These are phyloP conservation scores for Amphilophus citrinellus DNA, from an alignment of 2,113 vertebrate species.

Conservation along the genomic window DNA sequence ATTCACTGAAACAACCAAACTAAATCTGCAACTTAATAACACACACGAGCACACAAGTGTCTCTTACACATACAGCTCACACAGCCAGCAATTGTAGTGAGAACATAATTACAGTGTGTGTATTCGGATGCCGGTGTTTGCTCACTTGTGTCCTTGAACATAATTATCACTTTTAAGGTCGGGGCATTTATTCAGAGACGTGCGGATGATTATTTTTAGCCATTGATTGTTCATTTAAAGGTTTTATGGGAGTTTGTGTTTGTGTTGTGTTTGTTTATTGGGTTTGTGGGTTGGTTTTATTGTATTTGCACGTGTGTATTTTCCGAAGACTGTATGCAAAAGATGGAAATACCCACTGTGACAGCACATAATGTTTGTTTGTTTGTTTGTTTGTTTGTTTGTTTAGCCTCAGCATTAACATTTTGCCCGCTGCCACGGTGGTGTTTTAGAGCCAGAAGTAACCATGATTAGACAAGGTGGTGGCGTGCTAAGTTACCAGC, in stretches of 20 bases:
- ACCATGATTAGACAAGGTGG: too few species aligned
- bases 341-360: not conserved
- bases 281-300: not conserved
- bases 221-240: not conserved
- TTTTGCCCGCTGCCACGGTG: rapidly evolving
- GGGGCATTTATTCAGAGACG: not conserved
- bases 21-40: not conserved
- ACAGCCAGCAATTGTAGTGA: slow-evolving; percentile 35
- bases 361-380: not conserved
- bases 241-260: not conserved
- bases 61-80: not conserved
- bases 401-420: not conserved
- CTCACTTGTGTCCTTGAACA: not conserved
- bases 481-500: not conserved
- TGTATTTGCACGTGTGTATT: not conserved
- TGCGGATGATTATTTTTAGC: not conserved
- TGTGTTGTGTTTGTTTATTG: not conserved
- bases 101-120: slow-evolving; percentile 39
- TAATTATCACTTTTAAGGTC: not conserved
- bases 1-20: not conserved
- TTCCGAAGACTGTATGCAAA: not conserved
- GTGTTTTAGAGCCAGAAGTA: not conserved
- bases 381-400: too few species aligned
- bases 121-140: not conserved
- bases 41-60: not conserved